phyloP scores from a whole-genome alignment of 2,888 invertebrate species.

The Maniola hyperantus region DNA sequence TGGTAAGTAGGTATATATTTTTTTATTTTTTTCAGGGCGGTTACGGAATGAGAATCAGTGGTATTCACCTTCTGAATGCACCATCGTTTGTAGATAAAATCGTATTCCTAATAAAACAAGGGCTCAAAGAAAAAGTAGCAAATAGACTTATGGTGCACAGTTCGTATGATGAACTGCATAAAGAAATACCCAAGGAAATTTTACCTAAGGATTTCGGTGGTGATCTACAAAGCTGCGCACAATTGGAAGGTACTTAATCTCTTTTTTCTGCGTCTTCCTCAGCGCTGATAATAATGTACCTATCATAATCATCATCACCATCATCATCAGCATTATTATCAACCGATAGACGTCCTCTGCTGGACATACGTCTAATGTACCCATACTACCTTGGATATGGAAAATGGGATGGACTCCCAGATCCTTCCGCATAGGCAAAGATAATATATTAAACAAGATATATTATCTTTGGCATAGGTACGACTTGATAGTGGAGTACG shows the following conservation, averaged over 20 bases:
- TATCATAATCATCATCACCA: too few species aligned
- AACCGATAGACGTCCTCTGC: too few species aligned
- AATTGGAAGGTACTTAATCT: conserved; percentile 19
- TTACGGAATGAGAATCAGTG: conserved; percentile 60
- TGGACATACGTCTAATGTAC: too few species aligned
- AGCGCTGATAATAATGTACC: too few species aligned
- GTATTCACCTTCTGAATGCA: conserved; percentile 62
- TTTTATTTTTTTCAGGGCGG: conserved; percentile 52
- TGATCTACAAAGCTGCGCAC: conserved; percentile 28
- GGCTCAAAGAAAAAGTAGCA: conserved; percentile 50
- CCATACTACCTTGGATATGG: too few species aligned
- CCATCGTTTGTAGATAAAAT: conserved; percentile 63
- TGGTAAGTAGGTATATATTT: too few species aligned
- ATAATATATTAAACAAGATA: too few species aligned
- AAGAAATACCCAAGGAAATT: conserved; percentile 47
- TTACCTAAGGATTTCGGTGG: conserved; percentile 59
- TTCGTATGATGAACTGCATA: conserved; percentile 43
- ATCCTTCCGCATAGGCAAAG: too few species aligned
- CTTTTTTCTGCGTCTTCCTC: neutral
- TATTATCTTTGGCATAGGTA: too few species aligned
- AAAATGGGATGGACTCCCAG: too few species aligned
- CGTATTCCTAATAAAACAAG: conserved; percentile 57
- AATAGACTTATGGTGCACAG: conserved; percentile 46
- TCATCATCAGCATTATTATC: too few species aligned
- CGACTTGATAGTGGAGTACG: too few species aligned